A percentile compares a stretch with the other conserved stretches of the same genome.
Conservation (phyloP, 2,888 invertebrate genomes). For the Pyrrhia umbra region DNA sequence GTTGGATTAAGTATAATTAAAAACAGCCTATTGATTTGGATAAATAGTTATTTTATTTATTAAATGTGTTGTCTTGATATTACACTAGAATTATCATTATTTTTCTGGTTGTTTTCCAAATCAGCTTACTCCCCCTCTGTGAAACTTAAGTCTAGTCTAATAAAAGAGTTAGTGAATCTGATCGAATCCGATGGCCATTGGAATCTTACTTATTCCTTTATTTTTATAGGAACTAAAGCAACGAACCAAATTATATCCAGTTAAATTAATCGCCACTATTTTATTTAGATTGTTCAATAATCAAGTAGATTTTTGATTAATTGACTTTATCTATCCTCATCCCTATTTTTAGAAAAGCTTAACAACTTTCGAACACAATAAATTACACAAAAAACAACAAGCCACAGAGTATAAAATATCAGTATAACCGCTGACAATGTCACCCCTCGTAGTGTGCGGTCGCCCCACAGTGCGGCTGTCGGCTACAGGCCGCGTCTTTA, state of each 20-base stretch:
- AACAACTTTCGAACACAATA: not conserved
- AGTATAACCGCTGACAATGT: constrained; percentile 52
- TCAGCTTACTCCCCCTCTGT: no score
- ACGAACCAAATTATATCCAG: no score
- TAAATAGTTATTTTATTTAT: not conserved
- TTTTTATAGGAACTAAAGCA: no score
- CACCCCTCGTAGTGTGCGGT: constrained; percentile 39
- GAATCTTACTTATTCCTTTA: no score
- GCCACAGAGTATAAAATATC: constrained; percentile 35
- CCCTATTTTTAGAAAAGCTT: not conserved
- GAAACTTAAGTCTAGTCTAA: no score
- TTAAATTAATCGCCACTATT: no score
- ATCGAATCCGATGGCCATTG: no score
- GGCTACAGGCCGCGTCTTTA: constrained; percentile 60
- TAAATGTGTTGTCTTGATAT: not conserved
- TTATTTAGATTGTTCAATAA: no score
- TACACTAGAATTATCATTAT: not conserved
- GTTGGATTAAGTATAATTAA: constrained; percentile 34
- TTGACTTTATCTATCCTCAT: not conserved
- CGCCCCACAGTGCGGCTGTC: constrained; percentile 57
- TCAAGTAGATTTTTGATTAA: no score
- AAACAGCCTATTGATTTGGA: constrained; percentile 34
- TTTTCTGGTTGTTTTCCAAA: no score
- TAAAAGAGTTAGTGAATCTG: no score
- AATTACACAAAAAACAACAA: constrained; percentile 22